A percentile compares a stretch with the other conserved stretches of the same genome.
Conservation (phyloP, 1,140 invertebrate genomes). For the Diabrotica undecimpunctata region DNA sequence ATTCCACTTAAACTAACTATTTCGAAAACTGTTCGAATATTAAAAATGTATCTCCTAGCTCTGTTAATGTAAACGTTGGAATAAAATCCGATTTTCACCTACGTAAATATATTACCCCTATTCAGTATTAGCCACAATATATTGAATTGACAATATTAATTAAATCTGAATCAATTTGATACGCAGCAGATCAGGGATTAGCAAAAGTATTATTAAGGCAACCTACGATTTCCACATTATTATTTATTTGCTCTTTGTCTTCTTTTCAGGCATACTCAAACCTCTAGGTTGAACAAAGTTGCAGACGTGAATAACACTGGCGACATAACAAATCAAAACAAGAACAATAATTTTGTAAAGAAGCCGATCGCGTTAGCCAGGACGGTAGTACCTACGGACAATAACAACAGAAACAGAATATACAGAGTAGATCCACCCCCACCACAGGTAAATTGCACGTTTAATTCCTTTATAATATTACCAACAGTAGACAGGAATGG, state of each 20-base stretch:
- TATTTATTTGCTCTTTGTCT: too few species aligned
- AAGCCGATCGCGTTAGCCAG: conserved; percentile 9
- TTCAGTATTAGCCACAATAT: too few species aligned
- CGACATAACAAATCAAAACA: conserved; percentile 23
- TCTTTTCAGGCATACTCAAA: conserved; percentile 43
- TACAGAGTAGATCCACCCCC: conserved; percentile 10
- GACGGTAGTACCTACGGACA: conserved; percentile 5
- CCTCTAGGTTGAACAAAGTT: conserved; percentile 50
- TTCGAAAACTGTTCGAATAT: too few species aligned
- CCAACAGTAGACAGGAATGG: too few species aligned
- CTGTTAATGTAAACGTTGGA: too few species aligned
- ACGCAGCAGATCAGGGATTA: background rate
- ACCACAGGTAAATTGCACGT: conserved; percentile 10
- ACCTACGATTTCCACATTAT: background rate
- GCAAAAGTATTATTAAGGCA: background rate
- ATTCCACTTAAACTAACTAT: too few species aligned
- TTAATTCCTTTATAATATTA: too few species aligned
- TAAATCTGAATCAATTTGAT: too few species aligned
- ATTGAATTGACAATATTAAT: too few species aligned
- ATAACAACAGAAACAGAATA: conserved; percentile 12
- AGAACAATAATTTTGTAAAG: conserved; percentile 21
- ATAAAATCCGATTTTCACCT: too few species aligned
- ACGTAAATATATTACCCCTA: too few species aligned
- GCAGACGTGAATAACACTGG: conserved; percentile 43
- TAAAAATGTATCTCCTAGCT: too few species aligned